These are phyloP conservation scores for Metopolophium dirhodum DNA, from an alignment of 1,140 invertebrate genomes.

Conservation along the genomic window DNA sequence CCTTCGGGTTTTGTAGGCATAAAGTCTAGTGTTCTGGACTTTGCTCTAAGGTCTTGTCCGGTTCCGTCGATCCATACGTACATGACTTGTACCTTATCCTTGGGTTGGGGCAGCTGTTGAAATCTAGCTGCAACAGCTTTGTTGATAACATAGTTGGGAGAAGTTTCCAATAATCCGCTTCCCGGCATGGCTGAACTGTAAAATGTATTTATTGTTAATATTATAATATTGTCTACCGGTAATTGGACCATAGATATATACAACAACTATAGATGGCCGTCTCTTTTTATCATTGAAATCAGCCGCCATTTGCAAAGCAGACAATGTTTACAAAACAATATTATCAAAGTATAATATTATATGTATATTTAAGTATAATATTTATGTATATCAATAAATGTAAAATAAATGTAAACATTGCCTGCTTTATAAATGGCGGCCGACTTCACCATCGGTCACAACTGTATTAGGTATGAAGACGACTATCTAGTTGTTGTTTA, in stretches of 20 bases:
- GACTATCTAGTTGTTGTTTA: no score
- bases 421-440: no score
- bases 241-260: neutral
- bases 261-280: no score
- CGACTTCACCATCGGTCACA: no score
- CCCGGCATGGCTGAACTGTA: conserved; percentile 45
- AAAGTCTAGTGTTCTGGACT: conserved; percentile 86
- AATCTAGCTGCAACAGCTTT: conserved; percentile 78
- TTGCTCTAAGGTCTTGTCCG: conserved; percentile 85
- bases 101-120: conserved; percentile 77
- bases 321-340: no score
- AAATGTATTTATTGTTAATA: neutral
- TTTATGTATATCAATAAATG: no score
- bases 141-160: conserved; percentile 75
- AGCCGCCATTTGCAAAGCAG: no score
- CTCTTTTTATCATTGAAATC: no score
- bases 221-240: neutral
- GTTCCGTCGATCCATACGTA: conserved; percentile 98
- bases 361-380: no score
- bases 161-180: conserved; percentile 66
- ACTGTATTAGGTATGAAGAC: no score
- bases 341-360: no score
- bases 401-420: no score
- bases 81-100: conserved; percentile 79
- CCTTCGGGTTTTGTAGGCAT: conserved; percentile 76